Evolutionary conservation across 1,140 invertebrate genomes (phyloP).

Genomic region (Euwallacea similis): DNA sequence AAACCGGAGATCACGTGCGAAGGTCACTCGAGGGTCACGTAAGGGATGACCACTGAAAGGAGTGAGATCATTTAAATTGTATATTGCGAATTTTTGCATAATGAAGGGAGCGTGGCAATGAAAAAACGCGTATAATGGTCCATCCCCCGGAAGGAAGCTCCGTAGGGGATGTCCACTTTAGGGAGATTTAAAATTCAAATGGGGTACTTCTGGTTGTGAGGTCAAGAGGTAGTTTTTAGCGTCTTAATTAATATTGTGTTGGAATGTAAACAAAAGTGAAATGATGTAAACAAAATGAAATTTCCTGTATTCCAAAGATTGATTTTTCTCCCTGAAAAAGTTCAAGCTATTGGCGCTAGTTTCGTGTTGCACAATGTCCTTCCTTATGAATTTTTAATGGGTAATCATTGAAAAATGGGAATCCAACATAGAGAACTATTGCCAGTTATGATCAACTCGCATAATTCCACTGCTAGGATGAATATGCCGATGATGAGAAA

Average conservation of each 20-base stretch:
- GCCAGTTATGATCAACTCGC: too few species aligned
- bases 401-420: conserved; percentile 14
- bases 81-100: conserved; percentile 24
- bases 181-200: too few species aligned
- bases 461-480: too few species aligned
- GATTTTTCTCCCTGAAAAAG: conserved; percentile 12
- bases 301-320: background rate
- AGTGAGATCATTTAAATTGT: conserved; percentile 21
- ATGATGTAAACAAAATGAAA: too few species aligned
- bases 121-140: background rate
- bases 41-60: conserved; percentile 10
- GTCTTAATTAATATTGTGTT: too few species aligned
- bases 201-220: too few species aligned
- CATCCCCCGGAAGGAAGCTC: background rate
- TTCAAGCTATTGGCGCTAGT: conserved; percentile 12
- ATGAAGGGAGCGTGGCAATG: conserved; percentile 9
- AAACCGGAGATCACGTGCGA: conserved; percentile 4
- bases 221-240: too few species aligned
- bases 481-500: too few species aligned
- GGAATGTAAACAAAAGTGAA: too few species aligned
- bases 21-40: background rate
- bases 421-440: too few species aligned
- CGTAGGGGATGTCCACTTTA: too few species aligned
- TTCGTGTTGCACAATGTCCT: conserved; percentile 23
- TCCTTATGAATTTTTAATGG: conserved; percentile 23